phyloP scores from a whole-genome alignment of 1,140 invertebrate genomes.

The Euglossa dilemma region DNA sequence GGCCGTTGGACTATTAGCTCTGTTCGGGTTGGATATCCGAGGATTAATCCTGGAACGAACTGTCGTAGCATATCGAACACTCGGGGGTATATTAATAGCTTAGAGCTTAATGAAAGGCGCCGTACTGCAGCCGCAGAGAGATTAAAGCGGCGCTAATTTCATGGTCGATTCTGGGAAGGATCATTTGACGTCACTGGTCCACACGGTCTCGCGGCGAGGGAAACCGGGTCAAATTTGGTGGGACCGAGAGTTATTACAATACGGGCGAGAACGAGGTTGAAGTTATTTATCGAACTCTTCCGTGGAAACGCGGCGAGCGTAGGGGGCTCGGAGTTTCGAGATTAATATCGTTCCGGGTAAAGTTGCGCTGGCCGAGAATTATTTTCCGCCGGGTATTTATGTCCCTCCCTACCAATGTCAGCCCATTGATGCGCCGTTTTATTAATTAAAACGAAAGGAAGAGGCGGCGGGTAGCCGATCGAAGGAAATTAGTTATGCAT shows the following conservation, averaged over 20 bases:
- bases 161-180: slow-evolving; percentile 12
- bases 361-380: neutral
- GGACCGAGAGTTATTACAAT: slow-evolving; percentile 35
- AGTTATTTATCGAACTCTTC: slow-evolving; percentile 35
- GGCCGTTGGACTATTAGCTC: too few species aligned
- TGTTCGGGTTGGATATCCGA: too few species aligned
- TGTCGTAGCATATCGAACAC: neutral
- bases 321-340: slow-evolving; percentile 2
- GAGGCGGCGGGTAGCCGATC: neutral
- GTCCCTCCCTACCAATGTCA: neutral
- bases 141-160: slow-evolving; percentile 28
- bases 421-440: neutral
- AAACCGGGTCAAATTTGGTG: slow-evolving; percentile 46
- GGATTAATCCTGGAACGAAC: neutral
- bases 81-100: slow-evolving; percentile 10
- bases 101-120: slow-evolving; percentile 2
- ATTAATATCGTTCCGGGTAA: neutral
- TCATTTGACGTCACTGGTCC: slow-evolving; percentile 4
- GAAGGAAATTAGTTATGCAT: slow-evolving; percentile 11
- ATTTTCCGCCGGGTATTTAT: neutral
- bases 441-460: slow-evolving; percentile 14
- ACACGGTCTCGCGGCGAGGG: neutral
- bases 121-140: too few species aligned
- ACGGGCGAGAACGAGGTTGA: slow-evolving; percentile 24
- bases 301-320: neutral